These are phyloP conservation scores for Diogma glabrata DNA, from an alignment of 2,888 invertebrate genomes.

Conservation along the genomic window DNA sequence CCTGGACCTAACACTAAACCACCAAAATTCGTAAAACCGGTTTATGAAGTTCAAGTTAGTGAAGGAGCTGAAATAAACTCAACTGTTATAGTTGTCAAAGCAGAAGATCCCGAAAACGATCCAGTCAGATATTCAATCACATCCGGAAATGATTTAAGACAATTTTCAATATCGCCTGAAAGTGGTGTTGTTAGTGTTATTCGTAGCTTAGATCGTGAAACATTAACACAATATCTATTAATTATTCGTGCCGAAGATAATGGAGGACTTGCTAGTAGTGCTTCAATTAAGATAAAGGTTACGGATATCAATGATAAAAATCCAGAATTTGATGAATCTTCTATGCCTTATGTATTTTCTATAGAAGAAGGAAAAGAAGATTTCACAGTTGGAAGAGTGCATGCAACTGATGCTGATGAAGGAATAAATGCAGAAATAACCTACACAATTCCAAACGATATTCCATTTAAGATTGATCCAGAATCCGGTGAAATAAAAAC, in stretches of 20 bases:
- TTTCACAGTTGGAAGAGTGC: conserved; percentile 62
- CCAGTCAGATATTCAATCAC: conserved; percentile 72
- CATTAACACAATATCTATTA: conserved; percentile 76
- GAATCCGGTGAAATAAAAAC: conserved; percentile 69
- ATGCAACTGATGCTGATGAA: conserved; percentile 76
- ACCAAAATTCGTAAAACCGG: conserved; percentile 68
- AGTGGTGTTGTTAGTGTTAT: conserved; percentile 85
- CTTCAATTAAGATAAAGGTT: conserved; percentile 77
- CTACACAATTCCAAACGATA: conserved; percentile 64
- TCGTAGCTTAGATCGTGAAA: conserved; percentile 74
- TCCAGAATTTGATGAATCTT: conserved; percentile 66
- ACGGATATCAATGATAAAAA: conserved; percentile 89
- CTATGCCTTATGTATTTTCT: conserved; percentile 66
- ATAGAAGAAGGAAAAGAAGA: conserved; percentile 58
- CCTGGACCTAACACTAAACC: conserved; percentile 74
- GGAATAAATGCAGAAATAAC: conserved; percentile 71
- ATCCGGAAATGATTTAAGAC: conserved; percentile 81
- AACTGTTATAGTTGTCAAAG: conserved; percentile 70
- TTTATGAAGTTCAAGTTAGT: conserved; percentile 78
- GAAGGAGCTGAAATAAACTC: conserved; percentile 83
- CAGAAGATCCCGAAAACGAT: conserved; percentile 82
- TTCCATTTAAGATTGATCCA: conserved; percentile 70
- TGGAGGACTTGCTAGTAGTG: conserved; percentile 67
- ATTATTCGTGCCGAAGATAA: conserved; percentile 80
- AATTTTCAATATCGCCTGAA: conserved; percentile 73